Conservation (phyloP, 2,888 invertebrate species). For the Alitta virens region DNA sequence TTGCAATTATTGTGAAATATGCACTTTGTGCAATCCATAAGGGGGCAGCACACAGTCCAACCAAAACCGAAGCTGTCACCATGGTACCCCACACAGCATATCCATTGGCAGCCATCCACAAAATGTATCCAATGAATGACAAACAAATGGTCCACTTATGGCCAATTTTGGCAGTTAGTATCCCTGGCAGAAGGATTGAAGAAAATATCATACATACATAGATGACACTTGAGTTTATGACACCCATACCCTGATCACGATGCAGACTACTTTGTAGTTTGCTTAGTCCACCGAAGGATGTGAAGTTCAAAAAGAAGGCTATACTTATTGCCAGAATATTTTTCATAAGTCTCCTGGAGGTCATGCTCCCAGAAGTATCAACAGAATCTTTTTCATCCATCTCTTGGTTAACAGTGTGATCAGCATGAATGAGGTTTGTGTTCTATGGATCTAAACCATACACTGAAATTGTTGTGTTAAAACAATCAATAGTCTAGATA, state of each 20-base stretch:
- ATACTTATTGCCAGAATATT: conserved; percentile 87
- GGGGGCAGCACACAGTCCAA: conserved; percentile 92
- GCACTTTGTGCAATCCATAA: conserved; percentile 71
- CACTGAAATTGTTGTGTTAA: too few species aligned
- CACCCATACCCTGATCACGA: conserved; percentile 83
- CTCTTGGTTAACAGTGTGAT: too few species aligned
- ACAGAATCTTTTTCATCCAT: too few species aligned
- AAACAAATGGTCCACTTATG: conserved; percentile 88
- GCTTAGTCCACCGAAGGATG: conserved; percentile 76
- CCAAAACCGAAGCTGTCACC: conserved; percentile 76
- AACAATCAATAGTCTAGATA: too few species aligned
- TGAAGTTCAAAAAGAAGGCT: conserved; percentile 92
- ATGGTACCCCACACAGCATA: conserved; percentile 68
- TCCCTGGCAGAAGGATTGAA: conserved; percentile 77
- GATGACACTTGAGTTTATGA: conserved; percentile 83
- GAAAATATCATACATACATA: conserved; percentile 91
- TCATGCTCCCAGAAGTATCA: too few species aligned
- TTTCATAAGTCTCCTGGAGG: too few species aligned
- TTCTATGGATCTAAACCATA: too few species aligned
- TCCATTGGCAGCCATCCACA: conserved; percentile 92
- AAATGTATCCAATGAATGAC: conserved; percentile 89
- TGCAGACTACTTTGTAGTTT: conserved; percentile 83
- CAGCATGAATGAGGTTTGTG: too few species aligned
- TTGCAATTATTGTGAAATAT: neutral
- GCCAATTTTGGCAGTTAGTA: conserved; percentile 34